Base-by-base conservation (phyloP, 2,113 vertebrate species). In the Salvelinus sp. region DNA sequence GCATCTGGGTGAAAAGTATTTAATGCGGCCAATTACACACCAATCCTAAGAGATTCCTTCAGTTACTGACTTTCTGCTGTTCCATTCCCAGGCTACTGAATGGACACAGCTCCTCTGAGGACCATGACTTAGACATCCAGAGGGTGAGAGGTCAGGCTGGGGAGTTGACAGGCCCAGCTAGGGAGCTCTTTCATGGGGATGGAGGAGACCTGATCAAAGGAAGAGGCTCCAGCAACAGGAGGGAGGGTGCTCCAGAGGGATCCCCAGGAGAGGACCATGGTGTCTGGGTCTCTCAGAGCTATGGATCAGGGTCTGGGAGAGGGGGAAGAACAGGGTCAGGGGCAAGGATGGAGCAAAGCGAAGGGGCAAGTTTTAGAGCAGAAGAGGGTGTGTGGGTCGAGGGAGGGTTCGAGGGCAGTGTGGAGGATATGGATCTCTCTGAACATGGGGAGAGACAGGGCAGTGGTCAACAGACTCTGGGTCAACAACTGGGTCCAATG, bases 71-170 rank as follows among this genome's bases (percentile, higher is more conserved):
- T 1, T 23, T 66, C 69, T 23, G 1, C 33, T 38, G 10, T 23
- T 74, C 20, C 22, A 2, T 47, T 77, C 18, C 14, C 76, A 94
- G 93, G 47, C 82, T 93, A 63, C 76, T 93, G 69, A 83, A 85
- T 68, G 48, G 47, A 10, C 64, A 73, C 67, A 74, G 33, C 30
- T 82, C 89, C 33, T 57, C 72, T 18, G 78, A 77, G 16, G 76
- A 78, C 6, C 62, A 44, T 3, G 75, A 82, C 6, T 71, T 76
- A 65, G 82, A 70, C 27, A 27, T 27, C 22, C 62, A 76, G 33
- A n/a, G 23, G 4, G 70, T 44, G 54, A 67, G 60, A 0, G 73
- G 30, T 27, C 50, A 23, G 2, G 58, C 69, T 28, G 54, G 13
- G 18, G 77, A 64, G 22, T 25, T 10, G 50, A 22, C 47, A 13